phyloP scores from a whole-genome alignment of 2,113 vertebrate genomes.

The Heterochromis multidens region DNA sequence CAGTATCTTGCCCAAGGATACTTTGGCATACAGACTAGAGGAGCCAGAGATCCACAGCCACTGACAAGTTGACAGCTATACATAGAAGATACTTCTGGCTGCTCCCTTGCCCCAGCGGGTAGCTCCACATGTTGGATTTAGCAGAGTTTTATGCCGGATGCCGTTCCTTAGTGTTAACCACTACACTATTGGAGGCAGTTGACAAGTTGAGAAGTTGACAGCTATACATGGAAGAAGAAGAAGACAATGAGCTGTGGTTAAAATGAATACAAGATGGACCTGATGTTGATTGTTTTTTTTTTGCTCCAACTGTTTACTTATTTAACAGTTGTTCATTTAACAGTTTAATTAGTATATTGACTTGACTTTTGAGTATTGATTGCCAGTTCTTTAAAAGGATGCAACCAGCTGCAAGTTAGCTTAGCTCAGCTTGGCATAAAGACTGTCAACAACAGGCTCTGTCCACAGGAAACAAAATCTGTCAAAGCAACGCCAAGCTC shows the following conservation, averaged over 20 bases:
- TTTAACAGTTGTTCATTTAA: neutral
- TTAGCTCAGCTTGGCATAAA: neutral
- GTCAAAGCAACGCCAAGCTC: neutral
- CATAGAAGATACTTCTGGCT: neutral
- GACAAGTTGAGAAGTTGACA: neutral
- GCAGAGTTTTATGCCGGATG: neutral
- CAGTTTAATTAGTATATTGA: neutral
- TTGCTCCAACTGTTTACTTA: neutral
- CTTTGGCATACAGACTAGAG: neutral
- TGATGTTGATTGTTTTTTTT: neutral
- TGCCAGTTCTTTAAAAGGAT: neutral
- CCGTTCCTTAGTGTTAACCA: neutral
- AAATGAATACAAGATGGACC: neutral
- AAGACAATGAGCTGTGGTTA: neutral
- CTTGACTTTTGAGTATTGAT: neutral
- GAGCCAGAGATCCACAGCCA: neutral
- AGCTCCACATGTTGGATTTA: neutral
- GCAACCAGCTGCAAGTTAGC: neutral
- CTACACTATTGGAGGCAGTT: neutral
- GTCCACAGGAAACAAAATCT: neutral
- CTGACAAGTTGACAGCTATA: neutral
- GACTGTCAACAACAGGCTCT: neutral
- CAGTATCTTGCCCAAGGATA: neutral
- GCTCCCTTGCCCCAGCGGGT: neutral
- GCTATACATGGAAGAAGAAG: neutral